A percentile compares a stretch with the other conserved stretches of the same genome.
These are phyloP conservation scores for Lamprotornis superbus DNA, from an alignment of 2,113 vertebrate species.

Conservation along the genomic window DNA sequence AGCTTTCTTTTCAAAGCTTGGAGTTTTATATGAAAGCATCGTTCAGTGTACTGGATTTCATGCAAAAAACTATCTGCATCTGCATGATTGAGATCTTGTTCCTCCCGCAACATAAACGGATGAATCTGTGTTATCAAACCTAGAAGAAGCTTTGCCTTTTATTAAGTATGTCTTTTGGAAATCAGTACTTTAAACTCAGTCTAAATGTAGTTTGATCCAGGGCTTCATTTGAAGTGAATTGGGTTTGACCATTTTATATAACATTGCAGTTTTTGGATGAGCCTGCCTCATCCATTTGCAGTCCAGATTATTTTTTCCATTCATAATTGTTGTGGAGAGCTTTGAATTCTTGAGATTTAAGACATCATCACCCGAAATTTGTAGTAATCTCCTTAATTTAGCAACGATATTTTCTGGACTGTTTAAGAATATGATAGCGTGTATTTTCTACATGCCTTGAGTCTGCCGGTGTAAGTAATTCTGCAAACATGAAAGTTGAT, in stretches of 20 bases:
- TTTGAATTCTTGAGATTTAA: background rate
- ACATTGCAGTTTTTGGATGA: background rate
- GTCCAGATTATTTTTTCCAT: background rate
- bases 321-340: background rate
- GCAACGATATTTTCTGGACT: background rate
- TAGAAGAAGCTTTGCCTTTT: background rate
- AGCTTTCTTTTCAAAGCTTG: background rate
- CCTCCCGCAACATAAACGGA: background rate
- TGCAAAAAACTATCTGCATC: background rate
- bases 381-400: background rate
- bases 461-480: background rate
- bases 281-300: background rate
- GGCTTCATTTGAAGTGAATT: background rate
- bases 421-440: background rate
- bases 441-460: background rate
- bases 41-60: background rate
- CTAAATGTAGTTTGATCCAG: background rate
- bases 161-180: background rate
- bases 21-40: background rate
- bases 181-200: background rate
- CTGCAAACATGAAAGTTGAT: background rate
- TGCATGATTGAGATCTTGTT: background rate
- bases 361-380: background rate
- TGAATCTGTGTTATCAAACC: background rate
- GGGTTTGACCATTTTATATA: background rate